phyloP scores from a whole-genome alignment of 92 coral and sea anemone species.

The Actinernus sp. region DNA sequence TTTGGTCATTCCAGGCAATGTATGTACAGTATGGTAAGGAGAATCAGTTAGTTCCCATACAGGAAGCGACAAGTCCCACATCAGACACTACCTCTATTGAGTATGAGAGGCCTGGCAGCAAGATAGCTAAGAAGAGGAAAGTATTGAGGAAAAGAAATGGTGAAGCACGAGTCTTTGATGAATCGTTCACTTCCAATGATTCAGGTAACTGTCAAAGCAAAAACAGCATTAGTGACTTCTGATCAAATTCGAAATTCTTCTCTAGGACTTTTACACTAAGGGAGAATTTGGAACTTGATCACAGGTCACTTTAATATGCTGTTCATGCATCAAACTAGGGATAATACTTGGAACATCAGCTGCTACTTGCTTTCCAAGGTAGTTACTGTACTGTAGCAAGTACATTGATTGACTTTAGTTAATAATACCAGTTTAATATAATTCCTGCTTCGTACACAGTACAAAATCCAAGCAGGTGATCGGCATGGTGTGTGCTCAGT shows the following conservation, averaged over 20 bases:
- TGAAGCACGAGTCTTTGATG: constrained; percentile 94
- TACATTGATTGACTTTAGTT: too few relatives aligned
- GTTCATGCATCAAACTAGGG: neutral
- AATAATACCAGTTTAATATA: too few relatives aligned
- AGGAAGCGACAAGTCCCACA: constrained; percentile 33
- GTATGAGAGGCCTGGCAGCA: constrained; percentile 43
- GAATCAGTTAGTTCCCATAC: constrained; percentile 35
- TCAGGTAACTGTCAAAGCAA: constrained; percentile 62
- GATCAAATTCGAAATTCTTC: too few relatives aligned
- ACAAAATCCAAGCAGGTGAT: too few relatives aligned
- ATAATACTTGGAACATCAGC: too few relatives aligned
- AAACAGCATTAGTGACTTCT: neutral
- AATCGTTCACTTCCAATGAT: constrained; percentile 84
- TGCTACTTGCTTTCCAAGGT: too few relatives aligned
- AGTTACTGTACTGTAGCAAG: too few relatives aligned
- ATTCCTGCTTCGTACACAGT: too few relatives aligned
- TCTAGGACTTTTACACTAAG: too few relatives aligned
- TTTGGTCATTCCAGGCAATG: constrained; percentile 6
- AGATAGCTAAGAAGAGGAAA: constrained; percentile 76
- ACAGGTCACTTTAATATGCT: neutral
- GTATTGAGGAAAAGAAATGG: constrained; percentile 90
- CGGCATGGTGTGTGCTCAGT: too few relatives aligned
- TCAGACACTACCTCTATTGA: constrained; percentile 35
- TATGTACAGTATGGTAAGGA: constrained; percentile 55
- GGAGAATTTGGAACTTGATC: too few relatives aligned